Percentiles rank a stretch among this genome's conserved stretches.
Evolutionary conservation across 1,140 invertebrate species (phyloP).

Genomic region (Leptinotarsa defecta): DNA sequence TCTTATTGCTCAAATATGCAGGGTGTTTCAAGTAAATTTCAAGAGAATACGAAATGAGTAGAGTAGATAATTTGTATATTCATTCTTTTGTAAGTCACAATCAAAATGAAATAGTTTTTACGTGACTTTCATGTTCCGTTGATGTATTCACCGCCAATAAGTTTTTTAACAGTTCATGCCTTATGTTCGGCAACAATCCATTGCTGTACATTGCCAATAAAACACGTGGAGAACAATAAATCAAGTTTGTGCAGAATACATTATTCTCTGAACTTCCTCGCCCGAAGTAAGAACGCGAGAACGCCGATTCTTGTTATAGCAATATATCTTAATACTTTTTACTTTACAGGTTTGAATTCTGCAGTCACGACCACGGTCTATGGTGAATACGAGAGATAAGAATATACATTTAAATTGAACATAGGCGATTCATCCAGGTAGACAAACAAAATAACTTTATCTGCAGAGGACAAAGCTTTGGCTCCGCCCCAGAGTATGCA

Average conservation of each 20-base stretch:
- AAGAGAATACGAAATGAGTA: too few species aligned
- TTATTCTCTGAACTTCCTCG: background rate
- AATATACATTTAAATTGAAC: constrained; percentile 16
- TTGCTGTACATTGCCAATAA: background rate
- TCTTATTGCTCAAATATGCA: too few species aligned
- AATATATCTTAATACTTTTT: background rate
- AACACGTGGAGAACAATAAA: background rate
- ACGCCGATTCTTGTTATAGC: background rate
- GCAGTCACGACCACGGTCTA: constrained; percentile 13
- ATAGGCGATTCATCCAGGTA: constrained; percentile 10
- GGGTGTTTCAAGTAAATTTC: too few species aligned
- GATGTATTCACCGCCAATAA: too few species aligned
- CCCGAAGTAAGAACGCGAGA: background rate
- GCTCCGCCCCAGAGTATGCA: constrained; percentile 7
- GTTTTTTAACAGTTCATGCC: too few species aligned
- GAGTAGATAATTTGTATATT: too few species aligned
- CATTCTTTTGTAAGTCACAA: too few species aligned
- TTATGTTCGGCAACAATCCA: background rate
- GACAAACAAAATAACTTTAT: constrained; percentile 16
- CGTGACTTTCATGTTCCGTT: too few species aligned
- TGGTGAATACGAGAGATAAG: constrained; percentile 9
- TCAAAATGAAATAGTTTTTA: too few species aligned
- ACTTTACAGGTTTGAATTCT: background rate
- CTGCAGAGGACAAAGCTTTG: constrained; percentile 3
- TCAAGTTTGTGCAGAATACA: background rate